Conservation (phyloP, 2,888 invertebrate genomes). For the Aethes cnicana region DNA sequence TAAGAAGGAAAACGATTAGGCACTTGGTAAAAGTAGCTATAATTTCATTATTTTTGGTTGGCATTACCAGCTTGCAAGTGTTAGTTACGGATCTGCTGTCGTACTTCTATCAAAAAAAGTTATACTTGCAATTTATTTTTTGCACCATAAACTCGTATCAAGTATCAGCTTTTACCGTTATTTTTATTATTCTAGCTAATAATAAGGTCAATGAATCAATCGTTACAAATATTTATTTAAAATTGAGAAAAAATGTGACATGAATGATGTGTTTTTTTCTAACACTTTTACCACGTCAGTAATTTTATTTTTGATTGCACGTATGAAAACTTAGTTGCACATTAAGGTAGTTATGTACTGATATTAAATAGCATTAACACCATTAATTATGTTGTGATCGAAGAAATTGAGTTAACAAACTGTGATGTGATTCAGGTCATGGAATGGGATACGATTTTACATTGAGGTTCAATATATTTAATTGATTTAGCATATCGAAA, state of each 20-base stretch:
- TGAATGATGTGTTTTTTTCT: too few species aligned
- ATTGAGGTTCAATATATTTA: too few species aligned
- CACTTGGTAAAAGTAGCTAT: slow-evolving; percentile 43
- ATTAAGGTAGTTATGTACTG: too few species aligned
- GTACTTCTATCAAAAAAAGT: slow-evolving; percentile 30
- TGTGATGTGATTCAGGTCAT: too few species aligned
- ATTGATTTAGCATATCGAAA: too few species aligned
- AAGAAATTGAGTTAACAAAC: too few species aligned
- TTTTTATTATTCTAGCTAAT: slow-evolving; percentile 41
- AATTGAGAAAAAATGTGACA: slow-evolving; percentile 22
- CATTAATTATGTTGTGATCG: too few species aligned
- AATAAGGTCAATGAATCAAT: slow-evolving; percentile 32
- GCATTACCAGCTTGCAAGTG: slow-evolving; percentile 57
- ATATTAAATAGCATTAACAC: too few species aligned
- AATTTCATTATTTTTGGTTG: slow-evolving; percentile 52
- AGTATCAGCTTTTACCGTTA: slow-evolving; percentile 41
- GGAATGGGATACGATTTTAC: too few species aligned
- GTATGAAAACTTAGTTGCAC: too few species aligned
- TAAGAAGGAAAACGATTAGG: slow-evolving; percentile 35
- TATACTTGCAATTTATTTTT: slow-evolving; percentile 35
- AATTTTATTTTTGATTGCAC: too few species aligned
- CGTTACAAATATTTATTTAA: slow-evolving; percentile 17
- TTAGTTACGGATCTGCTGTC: slow-evolving; percentile 50
- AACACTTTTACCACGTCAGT: too few species aligned
- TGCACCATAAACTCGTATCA: slow-evolving; percentile 51